Base-by-base conservation (phyloP, 2,888 invertebrate genomes). In the Cephus spinipes region DNA sequence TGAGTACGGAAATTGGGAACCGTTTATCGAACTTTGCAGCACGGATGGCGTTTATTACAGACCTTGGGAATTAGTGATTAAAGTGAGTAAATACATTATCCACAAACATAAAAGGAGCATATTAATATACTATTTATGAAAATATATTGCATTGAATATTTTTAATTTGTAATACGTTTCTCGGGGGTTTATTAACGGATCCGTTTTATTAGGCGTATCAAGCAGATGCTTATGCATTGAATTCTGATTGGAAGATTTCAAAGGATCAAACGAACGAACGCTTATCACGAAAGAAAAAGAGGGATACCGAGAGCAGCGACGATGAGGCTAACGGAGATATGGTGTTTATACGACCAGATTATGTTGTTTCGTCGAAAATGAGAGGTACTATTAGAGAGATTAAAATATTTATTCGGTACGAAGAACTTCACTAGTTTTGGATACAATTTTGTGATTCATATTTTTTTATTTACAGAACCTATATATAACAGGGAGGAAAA, bases 1-100 rank as follows among this genome's bases (percentile, higher is more conserved):
- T 84, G 93, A 93, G 73, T 91, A 94, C 75, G 94, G 94, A 75
- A 93, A 93, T 12, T 98, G 98, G 98, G 97, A 98, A 88, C 97
- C 97, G 0, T 90, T 98, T 1, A 90, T 97, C 1, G 97, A 97
- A 85, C 96, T 97, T 0, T 94, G 95, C 0, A 93, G 95, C 0
- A 93, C 94, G 71, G 93, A 93, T 55, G 94, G 94, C 82, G 90
- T 93, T 1, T 74, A 82, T 73, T 95, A 95, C 88, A 93, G 94
- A 78, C 95, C 96, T 0, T 96, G 96, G 95, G 95, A 96, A 87
- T 91, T 96, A 30, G 92, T 94, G 32, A 92, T 96, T 76, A 95
- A 94, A 86, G 90, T 95, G 68, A 81, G 80, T 77, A 40, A 32
- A 23, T 76, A 89, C 12, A 87, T 83, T 69, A 91, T 88, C 77